Percentiles rank a stretch among this genome's conserved stretches.
These are phyloP conservation scores for Lysiphlebus fabarum DNA, from an alignment of 1,140 invertebrate species.

Conservation along the genomic window DNA sequence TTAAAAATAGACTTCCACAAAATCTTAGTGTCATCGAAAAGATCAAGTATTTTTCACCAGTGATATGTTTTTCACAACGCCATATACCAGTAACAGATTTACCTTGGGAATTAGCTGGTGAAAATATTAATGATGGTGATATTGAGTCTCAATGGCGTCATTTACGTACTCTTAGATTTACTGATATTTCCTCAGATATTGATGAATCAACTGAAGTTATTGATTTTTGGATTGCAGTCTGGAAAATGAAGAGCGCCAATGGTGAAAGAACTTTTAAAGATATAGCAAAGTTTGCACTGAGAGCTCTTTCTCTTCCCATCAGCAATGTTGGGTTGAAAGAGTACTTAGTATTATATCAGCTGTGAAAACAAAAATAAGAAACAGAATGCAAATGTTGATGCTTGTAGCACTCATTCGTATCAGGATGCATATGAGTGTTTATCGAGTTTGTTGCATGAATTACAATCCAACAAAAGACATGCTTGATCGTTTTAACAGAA, in stretches of 20 bases:
- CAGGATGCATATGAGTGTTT: slow-evolving; percentile 17
- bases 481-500: no score
- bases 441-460: no score
- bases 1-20: background rate
- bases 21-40: slow-evolving; percentile 1
- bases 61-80: background rate
- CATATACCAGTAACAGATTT: no score
- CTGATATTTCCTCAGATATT: slow-evolving; percentile 1
- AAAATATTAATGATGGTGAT: background rate
- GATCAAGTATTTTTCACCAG: background rate
- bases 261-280: slow-evolving; percentile 28
- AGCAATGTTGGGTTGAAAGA: slow-evolving; percentile 35
- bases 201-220: background rate
- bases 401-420: slow-evolving; percentile 29
- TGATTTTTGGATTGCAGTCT: slow-evolving; percentile 30
- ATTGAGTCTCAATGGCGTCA: slow-evolving; percentile 6
- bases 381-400: slow-evolving; percentile 23
- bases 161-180: background rate
- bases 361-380: slow-evolving; percentile 29
- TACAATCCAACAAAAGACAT: no score
- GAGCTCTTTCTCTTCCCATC: slow-evolving; percentile 27
- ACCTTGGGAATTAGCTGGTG: no score
- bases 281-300: slow-evolving; percentile 24
- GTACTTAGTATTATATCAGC: slow-evolving; percentile 30
- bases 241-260: slow-evolving; percentile 26